Base-by-base conservation (phyloP, 2,113 vertebrate genomes). In the Osmerus mordax region DNA sequence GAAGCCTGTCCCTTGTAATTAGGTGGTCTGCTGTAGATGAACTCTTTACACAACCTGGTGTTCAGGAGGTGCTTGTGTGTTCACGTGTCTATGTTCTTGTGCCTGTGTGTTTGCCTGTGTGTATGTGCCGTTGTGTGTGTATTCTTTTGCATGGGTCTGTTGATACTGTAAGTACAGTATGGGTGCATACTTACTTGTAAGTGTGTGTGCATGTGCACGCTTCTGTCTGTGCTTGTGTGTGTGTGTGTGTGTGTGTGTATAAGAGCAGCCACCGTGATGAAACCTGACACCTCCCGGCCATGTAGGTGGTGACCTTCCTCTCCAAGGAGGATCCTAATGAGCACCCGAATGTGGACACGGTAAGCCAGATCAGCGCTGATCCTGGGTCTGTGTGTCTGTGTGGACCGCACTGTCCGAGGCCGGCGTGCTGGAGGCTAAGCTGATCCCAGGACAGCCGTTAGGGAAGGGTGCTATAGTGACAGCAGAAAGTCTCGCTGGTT, bases 231-330 rank as follows among this genome's bases (percentile, higher is more conserved):
- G 21, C 28, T 21, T 28, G 65, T 68, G 66, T 54, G 52, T 54
- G 66, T 54, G 51, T 28, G 52, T 25, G 19, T 54, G 51, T 13
- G 8, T 28, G 51, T 21, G 19, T 54, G 53, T 16, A 14, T 83
- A 78, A 81, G 77, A 81, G 73, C 72, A 83, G 74, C 81, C 78
- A 72, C 79, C 71, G 76, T 89, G 81, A 80, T 89, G 88, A 86
- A 90, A 91, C 81, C 74, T 79, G 86, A 92, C 78, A 86, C 83
- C 72, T 65, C 76, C 64, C 75, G 66, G 79, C 89, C 90, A 91
- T 90, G 88, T 72, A 80, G 23, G 73, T 79, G 18, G 55, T 63
- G 29, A 36, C 65, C 55, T 67, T 41, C 36, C 71, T 55, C 16
- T 65, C 80, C 87, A 83, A 63, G 16, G 29, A 32, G 29, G 29